Conservation (phyloP, 2,797 vertebrate genomes). For the Argyrosomus regius region DNA sequence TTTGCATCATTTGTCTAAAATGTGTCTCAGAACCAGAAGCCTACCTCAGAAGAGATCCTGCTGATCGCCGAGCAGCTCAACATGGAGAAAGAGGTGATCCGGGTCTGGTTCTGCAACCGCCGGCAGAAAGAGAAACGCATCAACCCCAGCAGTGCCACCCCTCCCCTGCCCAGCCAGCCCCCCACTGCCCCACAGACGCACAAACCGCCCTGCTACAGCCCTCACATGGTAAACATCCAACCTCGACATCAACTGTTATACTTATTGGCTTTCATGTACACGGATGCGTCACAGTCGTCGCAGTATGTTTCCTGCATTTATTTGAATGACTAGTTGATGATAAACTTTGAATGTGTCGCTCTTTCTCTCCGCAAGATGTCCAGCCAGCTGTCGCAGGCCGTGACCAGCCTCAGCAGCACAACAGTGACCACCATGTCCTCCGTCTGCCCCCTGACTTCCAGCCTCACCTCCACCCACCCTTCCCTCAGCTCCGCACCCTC, state of each 20-base stretch:
- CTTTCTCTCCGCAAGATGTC: constrained; percentile 78
- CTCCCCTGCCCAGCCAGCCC: constrained; percentile 89
- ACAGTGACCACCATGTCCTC: constrained; percentile 93
- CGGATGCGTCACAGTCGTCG: not conserved
- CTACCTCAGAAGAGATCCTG: constrained; percentile 96
- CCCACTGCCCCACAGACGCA: constrained; percentile 80
- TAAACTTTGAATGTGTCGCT: constrained; percentile 48
- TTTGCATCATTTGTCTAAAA: not conserved
- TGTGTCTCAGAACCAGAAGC: constrained; percentile 92
- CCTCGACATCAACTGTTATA: not conserved
- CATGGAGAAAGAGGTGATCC: constrained; percentile 97
- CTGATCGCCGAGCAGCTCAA: constrained; percentile 92
- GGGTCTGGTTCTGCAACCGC: constrained; percentile 97
- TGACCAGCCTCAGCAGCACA: constrained; percentile 93
- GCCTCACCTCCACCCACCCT: constrained; percentile 86
- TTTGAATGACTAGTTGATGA: not conserved
- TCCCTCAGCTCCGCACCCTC: constrained; percentile 89
- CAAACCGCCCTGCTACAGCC: constrained; percentile 91
- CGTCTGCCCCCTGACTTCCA: constrained; percentile 89
- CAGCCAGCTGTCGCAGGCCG: constrained; percentile 89
- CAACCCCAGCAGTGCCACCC: constrained; percentile 92
- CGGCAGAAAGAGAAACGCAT: constrained; percentile 96
- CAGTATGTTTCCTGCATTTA: not conserved
- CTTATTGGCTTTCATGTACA: not conserved
- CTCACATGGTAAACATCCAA: constrained; percentile 87